Conservation (phyloP, 2,113 vertebrate species). For the Chamaea fasciata region DNA sequence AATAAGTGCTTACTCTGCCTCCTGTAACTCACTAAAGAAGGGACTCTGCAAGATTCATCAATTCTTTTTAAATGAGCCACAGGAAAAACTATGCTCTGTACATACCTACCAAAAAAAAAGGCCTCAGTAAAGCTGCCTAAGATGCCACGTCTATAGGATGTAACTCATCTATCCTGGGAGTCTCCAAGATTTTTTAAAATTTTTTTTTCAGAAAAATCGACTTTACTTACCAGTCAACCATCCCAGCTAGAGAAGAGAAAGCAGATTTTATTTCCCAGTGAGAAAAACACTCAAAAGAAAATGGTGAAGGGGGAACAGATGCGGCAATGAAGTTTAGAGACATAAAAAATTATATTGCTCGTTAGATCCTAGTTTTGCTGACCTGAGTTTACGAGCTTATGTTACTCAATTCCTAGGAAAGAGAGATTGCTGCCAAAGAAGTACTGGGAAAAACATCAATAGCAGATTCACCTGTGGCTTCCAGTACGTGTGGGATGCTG, state of each 20-base stretch:
- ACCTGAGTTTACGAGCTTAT: neutral
- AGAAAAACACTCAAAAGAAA: neutral
- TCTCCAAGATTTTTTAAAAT: too few relatives aligned
- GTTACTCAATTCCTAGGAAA: neutral
- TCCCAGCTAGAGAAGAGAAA: neutral
- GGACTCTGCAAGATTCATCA: neutral
- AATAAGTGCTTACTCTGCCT: neutral
- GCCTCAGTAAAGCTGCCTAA: neutral
- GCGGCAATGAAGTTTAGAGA: neutral
- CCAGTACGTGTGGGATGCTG: neutral
- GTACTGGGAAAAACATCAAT: neutral
- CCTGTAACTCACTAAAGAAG: neutral
- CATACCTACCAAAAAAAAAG: neutral
- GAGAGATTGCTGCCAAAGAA: neutral
- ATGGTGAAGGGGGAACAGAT: accelerated
- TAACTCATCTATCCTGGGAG: neutral
- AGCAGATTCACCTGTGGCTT: neutral
- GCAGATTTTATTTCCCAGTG: neutral
- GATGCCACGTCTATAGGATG: neutral
- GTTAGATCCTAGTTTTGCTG: neutral
- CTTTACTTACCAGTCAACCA: neutral
- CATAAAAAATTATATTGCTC: neutral
- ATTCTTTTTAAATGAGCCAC: neutral
- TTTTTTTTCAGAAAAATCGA: neutral
- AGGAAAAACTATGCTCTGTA: neutral